Conservation (phyloP, 2,797 vertebrate genomes). For the Etheostoma perlongum region DNA sequence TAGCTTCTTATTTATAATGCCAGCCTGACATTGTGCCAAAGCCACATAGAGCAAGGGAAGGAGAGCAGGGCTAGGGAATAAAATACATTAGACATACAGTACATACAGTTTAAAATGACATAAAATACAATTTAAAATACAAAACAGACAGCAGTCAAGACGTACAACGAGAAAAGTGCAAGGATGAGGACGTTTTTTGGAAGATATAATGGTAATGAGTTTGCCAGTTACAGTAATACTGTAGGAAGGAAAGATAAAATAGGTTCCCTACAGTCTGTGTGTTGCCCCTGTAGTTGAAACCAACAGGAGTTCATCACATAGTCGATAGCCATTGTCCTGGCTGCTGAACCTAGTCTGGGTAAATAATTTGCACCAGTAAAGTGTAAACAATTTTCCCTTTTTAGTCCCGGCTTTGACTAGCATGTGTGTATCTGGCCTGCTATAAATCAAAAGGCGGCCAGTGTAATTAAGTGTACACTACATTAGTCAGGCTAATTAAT, state of each 20-base stretch:
- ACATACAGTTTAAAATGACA: no score
- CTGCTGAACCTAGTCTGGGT: slow-evolving; percentile 63
- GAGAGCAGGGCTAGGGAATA: no score
- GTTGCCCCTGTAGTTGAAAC: slow-evolving; percentile 9
- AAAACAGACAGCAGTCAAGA: no score
- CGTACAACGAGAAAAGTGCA: no score
- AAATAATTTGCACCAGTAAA: slow-evolving; percentile 66
- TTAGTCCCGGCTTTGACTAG: slow-evolving; percentile 69
- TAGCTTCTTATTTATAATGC: no score
- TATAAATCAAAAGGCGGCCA: slow-evolving; percentile 88
- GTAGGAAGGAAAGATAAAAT: neutral
- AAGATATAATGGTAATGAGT: no score
- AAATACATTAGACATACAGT: no score
- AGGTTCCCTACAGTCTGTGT: slow-evolving; percentile 16
- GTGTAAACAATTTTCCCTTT: slow-evolving; percentile 62
- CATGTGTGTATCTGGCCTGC: slow-evolving; percentile 79
- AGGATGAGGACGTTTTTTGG: no score
- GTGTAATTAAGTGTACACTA: slow-evolving; percentile 90
- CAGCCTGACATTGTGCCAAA: no score
- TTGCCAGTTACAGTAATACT: no score
- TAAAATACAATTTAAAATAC: no score
- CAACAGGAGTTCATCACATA: slow-evolving; percentile 52
- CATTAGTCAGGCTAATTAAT: slow-evolving; percentile 92
- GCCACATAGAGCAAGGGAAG: no score
- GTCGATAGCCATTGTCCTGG: slow-evolving; percentile 49